Evolutionary conservation across 2,888 invertebrate genomes (phyloP), one percentile per base, ranked within the genome.

Genomic region (Rotaria sp.): DNA sequence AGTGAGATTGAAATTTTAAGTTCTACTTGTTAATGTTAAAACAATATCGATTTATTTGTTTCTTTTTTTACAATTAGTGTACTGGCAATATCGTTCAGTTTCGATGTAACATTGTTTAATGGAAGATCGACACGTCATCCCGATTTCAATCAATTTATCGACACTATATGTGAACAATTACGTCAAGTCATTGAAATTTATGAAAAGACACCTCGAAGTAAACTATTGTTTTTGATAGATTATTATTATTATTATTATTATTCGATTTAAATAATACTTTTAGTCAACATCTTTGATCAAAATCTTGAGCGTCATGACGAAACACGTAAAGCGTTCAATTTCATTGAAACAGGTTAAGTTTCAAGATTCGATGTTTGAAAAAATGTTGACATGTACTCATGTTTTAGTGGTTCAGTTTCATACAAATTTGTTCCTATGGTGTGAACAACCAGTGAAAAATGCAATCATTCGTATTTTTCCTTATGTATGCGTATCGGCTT

Each of bases 1-100:
- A 93, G 93, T 94, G 90, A 88, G 30, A 35, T n/a, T n/a, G n/a
- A 10, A 4, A 30, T 59, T 30, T 55, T 26, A 0, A 21, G 4
- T 5, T 55, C 24, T 50, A 50, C n/a, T n/a, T n/a, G 11, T 50
- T 55, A 24, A 0, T 11, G 3, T 55, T 35, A 67, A 67, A 30
- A 5, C 3, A 7, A 30, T 35, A 35, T 30, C 1, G 11, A 26
- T n/a, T n/a, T n/a, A n/a, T n/a, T n/a, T n/a, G n/a, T 11, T 26
- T 57, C 0, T 57, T 26, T 57, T 7, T n/a, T n/a, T n/a, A n/a
- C n/a, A n/a, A n/a, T n/a, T 26, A 67, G 67, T 30, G 2, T 45
- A 26, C 13, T 80, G 38, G 24, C 75, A 41, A 41, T 45, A 41
- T 80, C 75, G 26, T 24, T 41, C 11, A 30, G 26, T 26, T 45